A percentile compares a stretch with the other conserved stretches of the same genome.
phyloP scores from a whole-genome alignment of 1,140 invertebrate species.

The Conopomorpha cramerella region DNA sequence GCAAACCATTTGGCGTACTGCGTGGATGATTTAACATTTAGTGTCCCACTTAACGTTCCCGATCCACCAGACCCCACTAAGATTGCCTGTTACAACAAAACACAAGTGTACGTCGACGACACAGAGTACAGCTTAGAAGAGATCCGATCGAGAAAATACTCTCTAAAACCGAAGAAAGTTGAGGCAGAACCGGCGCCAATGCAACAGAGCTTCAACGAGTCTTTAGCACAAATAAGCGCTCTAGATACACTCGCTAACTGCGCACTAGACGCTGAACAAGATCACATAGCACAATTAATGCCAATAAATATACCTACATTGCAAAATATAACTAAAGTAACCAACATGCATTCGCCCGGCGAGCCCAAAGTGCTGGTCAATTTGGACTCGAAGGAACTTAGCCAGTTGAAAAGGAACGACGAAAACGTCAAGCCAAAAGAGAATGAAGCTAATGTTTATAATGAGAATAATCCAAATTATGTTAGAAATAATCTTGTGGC shows the following conservation, averaged over 20 bases:
- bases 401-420: slow-evolving; percentile 40
- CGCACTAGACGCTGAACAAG: slow-evolving; percentile 45
- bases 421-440: slow-evolving; percentile 31
- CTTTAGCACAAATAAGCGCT: slow-evolving; percentile 42
- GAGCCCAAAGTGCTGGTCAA: slow-evolving; percentile 51
- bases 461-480: slow-evolving; percentile 23
- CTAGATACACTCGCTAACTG: slow-evolving; percentile 53
- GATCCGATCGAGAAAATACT: slow-evolving; percentile 61
- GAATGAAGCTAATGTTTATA: slow-evolving; percentile 23
- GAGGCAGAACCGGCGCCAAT: slow-evolving; percentile 13
- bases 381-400: slow-evolving; percentile 47
- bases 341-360: slow-evolving; percentile 45
- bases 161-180: slow-evolving; percentile 26
- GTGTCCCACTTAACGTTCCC: slow-evolving; percentile 64
- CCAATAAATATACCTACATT: slow-evolving; percentile 39
- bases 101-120: slow-evolving; percentile 65
- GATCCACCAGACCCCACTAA: slow-evolving; percentile 64
- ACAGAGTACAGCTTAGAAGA: slow-evolving; percentile 71
- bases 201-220: slow-evolving; percentile 30
- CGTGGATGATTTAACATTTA: slow-evolving; percentile 60
- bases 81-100: slow-evolving; percentile 64
- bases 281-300: slow-evolving; percentile 46
- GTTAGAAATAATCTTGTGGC: slow-evolving; percentile 49
- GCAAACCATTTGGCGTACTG: slow-evolving; percentile 57
- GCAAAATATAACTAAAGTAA: slow-evolving; percentile 48